Base-by-base conservation (phyloP, 2,888 invertebrate species). In the Drosophila infuscata region DNA sequence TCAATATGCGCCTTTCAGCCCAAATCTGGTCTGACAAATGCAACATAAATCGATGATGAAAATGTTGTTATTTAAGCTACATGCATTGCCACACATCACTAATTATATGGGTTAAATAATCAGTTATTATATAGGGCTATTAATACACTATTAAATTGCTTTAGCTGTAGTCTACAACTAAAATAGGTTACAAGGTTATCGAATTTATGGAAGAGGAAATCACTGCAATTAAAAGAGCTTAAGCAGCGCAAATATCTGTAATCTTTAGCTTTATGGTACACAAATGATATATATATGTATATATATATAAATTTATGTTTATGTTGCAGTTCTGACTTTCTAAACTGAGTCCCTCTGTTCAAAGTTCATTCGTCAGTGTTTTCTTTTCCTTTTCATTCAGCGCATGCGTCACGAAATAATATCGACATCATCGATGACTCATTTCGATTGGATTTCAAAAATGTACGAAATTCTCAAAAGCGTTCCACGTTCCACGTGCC, bases 21-120 rank as follows among this genome's bases (percentile, higher is more conserved):
- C 74, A 83, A 88, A 83, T 83, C 67, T 63, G 66, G 60, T 71
- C 57, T 75, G 83, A 83, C 83, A 83, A 83, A 85, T 88, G 88
- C 82, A 86, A 72, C 70, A 66, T 69, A 70, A 67, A 38, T 76
- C 60, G 59, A 30, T 56, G 46, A 51, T 56, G 43, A 56, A 67
- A 65, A 30, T 29, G 15, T 32, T 41, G 32, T 46, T 54, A n/a
- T n/a, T 41, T 41, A 17, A 61, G 11, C 48, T 9, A 46, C 9
- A 56, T 33, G 36, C 15, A 35, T 35, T 41, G 35, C 9, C 61
- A 73, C 43, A 53, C 48, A 33, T 74, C 68, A 53, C 35, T 57
- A 65, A 46, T 48, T 68, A 73, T 52, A 33, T 78, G 11, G 67
- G 73, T 63, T 67, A 72, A 57, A 1, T 52, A 7, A 9, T 36